A percentile compares a stretch with the other conserved stretches of the same genome.
phyloP scores from a whole-genome alignment of 2,888 invertebrate genomes.

The Byasa hedistus region DNA sequence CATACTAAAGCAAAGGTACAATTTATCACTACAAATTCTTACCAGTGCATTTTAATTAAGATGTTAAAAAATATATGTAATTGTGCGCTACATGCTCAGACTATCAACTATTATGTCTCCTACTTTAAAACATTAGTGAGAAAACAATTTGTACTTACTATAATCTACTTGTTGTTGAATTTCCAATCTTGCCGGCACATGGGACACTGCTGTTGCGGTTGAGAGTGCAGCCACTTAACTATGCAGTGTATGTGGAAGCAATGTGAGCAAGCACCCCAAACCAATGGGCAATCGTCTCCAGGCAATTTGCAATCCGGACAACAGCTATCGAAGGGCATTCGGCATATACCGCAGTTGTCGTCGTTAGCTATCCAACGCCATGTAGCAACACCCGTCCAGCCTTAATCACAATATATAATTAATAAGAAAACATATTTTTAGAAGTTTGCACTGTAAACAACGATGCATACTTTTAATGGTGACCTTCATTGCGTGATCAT shows the following conservation, averaged over 20 bases:
- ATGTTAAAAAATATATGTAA: too few relatives aligned
- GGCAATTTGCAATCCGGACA: slow-evolving; percentile 98
- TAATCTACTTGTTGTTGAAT: slow-evolving; percentile 87
- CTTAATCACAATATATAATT: slow-evolving; percentile 54
- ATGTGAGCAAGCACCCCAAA: slow-evolving; percentile 99
- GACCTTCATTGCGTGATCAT: slow-evolving; percentile 76
- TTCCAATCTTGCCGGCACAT: slow-evolving; percentile 99
- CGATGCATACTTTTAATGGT: slow-evolving; percentile 80
- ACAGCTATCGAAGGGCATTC: slow-evolving; percentile 99
- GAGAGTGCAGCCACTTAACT: slow-evolving; percentile 98
- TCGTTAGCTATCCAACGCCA: slow-evolving; percentile 99
- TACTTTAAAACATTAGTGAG: background rate
- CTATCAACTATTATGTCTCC: background rate
- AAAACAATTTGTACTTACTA: background rate
- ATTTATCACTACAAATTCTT: too few relatives aligned
- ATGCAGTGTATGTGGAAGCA: slow-evolving; percentile 99
- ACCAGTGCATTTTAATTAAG: too few relatives aligned
- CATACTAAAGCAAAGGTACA: too few relatives aligned
- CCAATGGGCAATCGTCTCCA: slow-evolving; percentile 98
- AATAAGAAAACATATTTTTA: slow-evolving; percentile 7
- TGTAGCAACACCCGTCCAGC: slow-evolving; percentile 97
- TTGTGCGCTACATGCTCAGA: too few relatives aligned
- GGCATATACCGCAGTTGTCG: slow-evolving; percentile 99
- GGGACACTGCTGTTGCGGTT: slow-evolving; percentile 92
- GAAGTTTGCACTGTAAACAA: background rate